Evolutionary conservation across 2,113 vertebrate genomes (phyloP).

Genomic region (Ibidorhyncha struthersii): DNA sequence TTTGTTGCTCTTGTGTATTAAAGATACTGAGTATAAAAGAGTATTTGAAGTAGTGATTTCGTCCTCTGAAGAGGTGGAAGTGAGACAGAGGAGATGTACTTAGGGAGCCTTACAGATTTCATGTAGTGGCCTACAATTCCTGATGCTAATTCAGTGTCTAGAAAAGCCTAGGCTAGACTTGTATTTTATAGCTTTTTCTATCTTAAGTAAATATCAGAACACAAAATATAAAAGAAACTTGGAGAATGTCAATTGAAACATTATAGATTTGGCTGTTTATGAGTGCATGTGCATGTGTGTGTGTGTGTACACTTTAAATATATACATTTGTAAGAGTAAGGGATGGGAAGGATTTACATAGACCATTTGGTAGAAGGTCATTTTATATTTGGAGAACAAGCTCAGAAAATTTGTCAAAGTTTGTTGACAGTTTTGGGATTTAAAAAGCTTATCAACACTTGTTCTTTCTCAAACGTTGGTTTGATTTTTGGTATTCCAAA

Average conservation of each 20-base stretch:
- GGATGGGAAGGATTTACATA: neutral
- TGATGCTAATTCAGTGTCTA: neutral
- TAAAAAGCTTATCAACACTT: neutral
- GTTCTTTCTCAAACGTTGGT: neutral
- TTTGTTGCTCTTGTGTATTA: neutral
- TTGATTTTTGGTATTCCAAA: neutral
- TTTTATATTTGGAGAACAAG: neutral
- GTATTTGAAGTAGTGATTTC: neutral
- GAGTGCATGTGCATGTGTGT: accelerated
- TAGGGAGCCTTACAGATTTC: neutral
- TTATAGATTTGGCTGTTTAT: neutral
- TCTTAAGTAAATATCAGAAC: neutral
- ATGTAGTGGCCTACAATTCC: accelerated
- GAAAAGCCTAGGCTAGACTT: neutral
- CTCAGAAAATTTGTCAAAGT: neutral
- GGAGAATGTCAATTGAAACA: neutral
- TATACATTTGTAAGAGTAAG: neutral
- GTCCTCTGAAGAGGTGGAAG: neutral
- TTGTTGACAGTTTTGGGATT: neutral
- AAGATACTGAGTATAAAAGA: neutral
- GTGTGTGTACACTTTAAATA: accelerated
- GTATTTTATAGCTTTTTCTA: neutral
- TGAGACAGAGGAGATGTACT: neutral
- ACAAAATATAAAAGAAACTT: neutral
- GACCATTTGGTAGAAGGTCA: neutral